Percentiles rank a stretch among this genome's conserved stretches.
Evolutionary conservation across 2,113 vertebrate species (phyloP).

Genomic region (Eretmochelys imbricata): DNA sequence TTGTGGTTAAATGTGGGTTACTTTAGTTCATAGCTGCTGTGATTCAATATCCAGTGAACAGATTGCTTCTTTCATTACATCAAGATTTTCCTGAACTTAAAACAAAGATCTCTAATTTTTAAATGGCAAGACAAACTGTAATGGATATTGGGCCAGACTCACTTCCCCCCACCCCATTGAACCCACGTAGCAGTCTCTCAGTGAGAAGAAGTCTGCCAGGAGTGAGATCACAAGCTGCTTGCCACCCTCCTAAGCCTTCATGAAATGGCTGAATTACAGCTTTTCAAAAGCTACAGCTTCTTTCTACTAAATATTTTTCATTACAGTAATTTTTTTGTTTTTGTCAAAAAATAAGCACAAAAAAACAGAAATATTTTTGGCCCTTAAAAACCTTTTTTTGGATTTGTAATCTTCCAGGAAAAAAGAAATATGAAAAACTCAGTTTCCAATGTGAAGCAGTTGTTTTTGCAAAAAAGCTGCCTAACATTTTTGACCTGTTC

Average conservation of each 20-base stretch:
- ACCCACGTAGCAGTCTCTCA: neutral
- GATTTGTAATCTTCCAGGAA: neutral
- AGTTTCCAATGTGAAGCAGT: neutral
- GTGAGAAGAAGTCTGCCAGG: neutral
- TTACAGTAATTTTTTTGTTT: neutral
- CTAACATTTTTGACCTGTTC: neutral
- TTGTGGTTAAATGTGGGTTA: neutral
- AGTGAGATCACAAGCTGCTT: neutral
- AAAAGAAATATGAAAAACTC: neutral
- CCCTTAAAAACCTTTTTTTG: neutral
- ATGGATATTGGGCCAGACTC: neutral
- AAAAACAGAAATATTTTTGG: neutral
- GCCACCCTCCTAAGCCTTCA: neutral
- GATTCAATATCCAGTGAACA: neutral
- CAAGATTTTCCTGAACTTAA: neutral
- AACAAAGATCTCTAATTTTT: neutral
- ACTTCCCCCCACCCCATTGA: neutral
- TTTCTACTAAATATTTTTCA: neutral
- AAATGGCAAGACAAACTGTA: neutral
- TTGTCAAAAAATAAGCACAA: neutral
- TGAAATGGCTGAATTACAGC: neutral
- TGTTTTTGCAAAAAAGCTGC: neutral
- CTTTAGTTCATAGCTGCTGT: neutral
- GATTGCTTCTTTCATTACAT: constrained; percentile 4
- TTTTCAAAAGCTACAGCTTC: rapidly evolving